These are phyloP conservation scores for Trematomus loennbergii DNA, from an alignment of 2,113 vertebrate genomes.

Conservation along the genomic window DNA sequence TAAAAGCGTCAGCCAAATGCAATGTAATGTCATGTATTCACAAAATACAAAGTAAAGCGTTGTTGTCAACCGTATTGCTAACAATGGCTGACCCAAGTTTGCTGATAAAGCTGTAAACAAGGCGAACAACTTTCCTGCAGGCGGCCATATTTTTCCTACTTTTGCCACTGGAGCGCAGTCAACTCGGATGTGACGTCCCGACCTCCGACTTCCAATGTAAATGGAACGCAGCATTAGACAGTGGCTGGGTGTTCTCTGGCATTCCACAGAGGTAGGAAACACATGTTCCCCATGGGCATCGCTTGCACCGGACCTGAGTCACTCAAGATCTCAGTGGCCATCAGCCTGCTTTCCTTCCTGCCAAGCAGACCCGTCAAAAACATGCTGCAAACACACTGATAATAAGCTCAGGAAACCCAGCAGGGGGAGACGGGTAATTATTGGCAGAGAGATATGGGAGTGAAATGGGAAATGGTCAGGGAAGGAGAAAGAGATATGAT, in stretches of 20 bases:
- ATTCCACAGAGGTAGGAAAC: slow-evolving; percentile 76
- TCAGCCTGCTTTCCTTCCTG: slow-evolving; percentile 83
- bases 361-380: slow-evolving; percentile 78
- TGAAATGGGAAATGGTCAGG: slow-evolving; percentile 1
- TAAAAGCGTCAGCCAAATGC: too few species aligned
- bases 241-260: slow-evolving; percentile 61
- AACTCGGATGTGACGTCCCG: too few species aligned
- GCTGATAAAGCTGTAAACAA: too few species aligned
- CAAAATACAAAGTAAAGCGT: too few species aligned
- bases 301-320: slow-evolving; percentile 79
- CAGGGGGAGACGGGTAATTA: slow-evolving; percentile 1
- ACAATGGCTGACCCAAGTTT: too few species aligned
- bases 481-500: slow-evolving; percentile 47
- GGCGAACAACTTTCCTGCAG: too few species aligned
- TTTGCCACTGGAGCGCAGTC: too few species aligned
- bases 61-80: too few species aligned
- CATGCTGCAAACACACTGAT: slow-evolving; percentile 73
- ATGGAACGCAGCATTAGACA: not conserved
- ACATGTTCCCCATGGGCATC: slow-evolving; percentile 78
- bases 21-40: too few species aligned
- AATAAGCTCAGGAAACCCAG: slow-evolving; percentile 67
- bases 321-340: slow-evolving; percentile 76
- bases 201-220: too few species aligned
- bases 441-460: slow-evolving; percentile 22
- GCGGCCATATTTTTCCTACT: too few species aligned